Percentiles rank a stretch among this genome's conserved stretches.
phyloP scores from a whole-genome alignment of 1,140 invertebrate species.

The Myzus persicae region DNA sequence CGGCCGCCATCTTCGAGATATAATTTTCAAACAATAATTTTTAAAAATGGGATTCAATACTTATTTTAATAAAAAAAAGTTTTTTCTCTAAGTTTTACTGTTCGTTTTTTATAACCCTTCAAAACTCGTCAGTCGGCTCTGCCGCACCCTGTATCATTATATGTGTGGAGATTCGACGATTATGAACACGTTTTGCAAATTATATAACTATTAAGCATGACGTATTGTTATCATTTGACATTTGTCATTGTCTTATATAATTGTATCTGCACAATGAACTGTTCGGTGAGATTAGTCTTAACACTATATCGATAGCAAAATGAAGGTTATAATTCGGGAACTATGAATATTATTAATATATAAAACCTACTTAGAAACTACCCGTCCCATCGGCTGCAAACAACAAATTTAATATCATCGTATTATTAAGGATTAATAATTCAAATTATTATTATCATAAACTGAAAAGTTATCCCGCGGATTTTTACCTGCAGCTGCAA shows the following conservation, averaged over 20 bases:
- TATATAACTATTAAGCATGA: background rate
- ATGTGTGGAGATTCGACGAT: background rate
- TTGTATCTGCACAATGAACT: background rate
- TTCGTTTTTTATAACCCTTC: too few relatives aligned
- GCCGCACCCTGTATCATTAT: too few relatives aligned
- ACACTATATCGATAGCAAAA: background rate
- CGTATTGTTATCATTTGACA: too few relatives aligned
- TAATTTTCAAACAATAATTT: too few relatives aligned
- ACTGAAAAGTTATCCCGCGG: background rate
- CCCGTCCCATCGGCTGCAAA: too few relatives aligned
- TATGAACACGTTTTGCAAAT: background rate
- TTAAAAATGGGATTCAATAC: too few relatives aligned
- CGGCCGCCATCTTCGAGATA: too few relatives aligned
- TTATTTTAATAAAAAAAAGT: too few relatives aligned
- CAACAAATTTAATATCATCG: background rate
- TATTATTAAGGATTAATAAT: background rate
- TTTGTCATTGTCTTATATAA: too few relatives aligned
- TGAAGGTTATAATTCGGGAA: background rate
- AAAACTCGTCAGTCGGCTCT: too few relatives aligned
- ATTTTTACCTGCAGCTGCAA: conserved; percentile 28
- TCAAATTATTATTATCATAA: background rate
- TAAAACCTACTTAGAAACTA: background rate
- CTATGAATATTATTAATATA: background rate
- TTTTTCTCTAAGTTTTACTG: too few relatives aligned
- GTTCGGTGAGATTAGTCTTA: background rate